Evolutionary conservation across 2,888 invertebrate species (phyloP).

Genomic region (Strigamia maritima): DNA sequence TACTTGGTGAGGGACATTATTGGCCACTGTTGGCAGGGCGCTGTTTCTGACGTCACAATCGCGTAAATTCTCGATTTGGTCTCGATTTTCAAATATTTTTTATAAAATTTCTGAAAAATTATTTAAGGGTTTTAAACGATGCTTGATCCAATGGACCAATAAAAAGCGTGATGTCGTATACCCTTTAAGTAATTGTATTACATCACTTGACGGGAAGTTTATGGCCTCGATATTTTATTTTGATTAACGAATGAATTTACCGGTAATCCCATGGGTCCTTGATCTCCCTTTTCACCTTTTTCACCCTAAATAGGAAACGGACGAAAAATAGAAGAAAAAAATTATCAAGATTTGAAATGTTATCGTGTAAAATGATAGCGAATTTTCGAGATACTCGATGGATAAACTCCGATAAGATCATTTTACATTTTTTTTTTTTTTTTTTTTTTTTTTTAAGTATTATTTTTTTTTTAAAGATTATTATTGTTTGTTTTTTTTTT

Average conservation of each 20-base stretch:
- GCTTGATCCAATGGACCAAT: no score
- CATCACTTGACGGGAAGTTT: background rate
- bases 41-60: no score
- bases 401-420: no score
- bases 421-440: background rate
- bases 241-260: conserved; percentile 61
- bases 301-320: conserved; percentile 62
- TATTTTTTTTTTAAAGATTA: background rate
- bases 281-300: conserved; percentile 75
- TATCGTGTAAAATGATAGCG: no score
- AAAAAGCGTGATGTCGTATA: no score
- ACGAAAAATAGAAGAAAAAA: background rate
- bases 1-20: no score
- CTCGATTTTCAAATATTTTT: no score
- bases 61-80: no score
- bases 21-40: no score
- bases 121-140: no score
- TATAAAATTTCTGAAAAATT: no score
- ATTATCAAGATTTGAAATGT: background rate
- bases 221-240: conserved; percentile 8
- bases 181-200: background rate
- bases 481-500: background rate
- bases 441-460: background rate
- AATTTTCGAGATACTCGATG: no score
- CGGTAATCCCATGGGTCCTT: conserved; percentile 93